Evolutionary conservation across 1,140 invertebrate species (phyloP), one percentile per base, ranked within the genome.

Genomic region (Meloidogyne floridensis): DNA sequence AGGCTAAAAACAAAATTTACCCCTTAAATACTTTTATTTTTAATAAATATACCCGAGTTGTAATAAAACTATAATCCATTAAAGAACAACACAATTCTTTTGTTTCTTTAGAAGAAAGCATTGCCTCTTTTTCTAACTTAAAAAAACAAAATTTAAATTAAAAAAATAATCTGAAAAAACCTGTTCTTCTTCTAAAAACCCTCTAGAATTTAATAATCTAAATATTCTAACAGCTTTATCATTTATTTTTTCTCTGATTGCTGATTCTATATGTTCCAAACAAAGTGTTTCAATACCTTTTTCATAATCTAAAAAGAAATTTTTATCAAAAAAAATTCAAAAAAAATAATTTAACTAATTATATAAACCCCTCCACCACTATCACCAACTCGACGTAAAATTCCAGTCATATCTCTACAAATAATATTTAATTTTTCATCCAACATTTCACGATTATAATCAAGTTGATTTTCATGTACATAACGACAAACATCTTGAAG

Each of bases 181-280:
- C 32, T 87, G 86, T 54, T 85, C 84, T 79, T 85, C 84, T 54
- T 85, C 84, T 42, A 85, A 15, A 72, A 84, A 86, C 9, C 77
- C 70, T 51, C 82, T 72, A 8, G 51, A 15, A 43, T 72, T 53
- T n/a, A 85, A 32, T 51, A 85, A 74, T 13, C 84, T 71, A 70
- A 86, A 85, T 20, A 85, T 84, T 56, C 84, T 78, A 13, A 87
- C 84, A 43, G 72, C 84, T 53, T 84, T 78, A 43, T 85, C 84
- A 43, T 77, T 86, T 18, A 85, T 71, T 43, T 76, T 84, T 54
- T 85, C 84, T 10, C 85, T 70, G 47, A 85, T 84, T 32, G 86
- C 86, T 20, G 85, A 79, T 72, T 85, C 84, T 9, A 85, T 82
- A 73, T 85, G 70, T n/a, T 84, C 85, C 42, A 82, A 59, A 75